Evolutionary conservation across 2,888 invertebrate species (phyloP).

Genomic region (Idaea dimidiata): DNA sequence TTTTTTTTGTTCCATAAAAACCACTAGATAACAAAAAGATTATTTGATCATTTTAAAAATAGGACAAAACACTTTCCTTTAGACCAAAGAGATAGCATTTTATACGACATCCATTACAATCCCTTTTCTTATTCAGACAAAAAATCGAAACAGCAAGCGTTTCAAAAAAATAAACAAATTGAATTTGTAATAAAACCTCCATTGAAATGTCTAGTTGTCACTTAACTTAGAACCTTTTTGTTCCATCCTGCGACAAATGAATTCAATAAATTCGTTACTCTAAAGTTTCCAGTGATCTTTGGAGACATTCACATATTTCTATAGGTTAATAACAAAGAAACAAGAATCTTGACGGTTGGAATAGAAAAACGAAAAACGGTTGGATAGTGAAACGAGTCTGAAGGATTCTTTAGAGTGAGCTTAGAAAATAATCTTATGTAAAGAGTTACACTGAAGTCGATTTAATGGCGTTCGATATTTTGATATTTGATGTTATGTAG

Average conservation of each 20-base stretch:
- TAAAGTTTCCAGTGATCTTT: not conserved
- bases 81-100: not conserved
- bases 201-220: not conserved
- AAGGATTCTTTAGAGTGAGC: not conserved
- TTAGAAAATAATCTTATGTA: not conserved
- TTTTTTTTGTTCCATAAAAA: too few species aligned
- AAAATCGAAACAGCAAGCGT: not conserved
- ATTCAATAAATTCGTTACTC: not conserved
- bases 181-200: slow-evolving; percentile 1
- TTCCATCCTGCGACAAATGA: not conserved
- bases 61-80: too few species aligned
- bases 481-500: too few species aligned
- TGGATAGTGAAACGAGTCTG: not conserved
- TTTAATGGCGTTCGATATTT: too few species aligned
- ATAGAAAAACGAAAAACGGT: not conserved
- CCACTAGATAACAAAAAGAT: too few species aligned
- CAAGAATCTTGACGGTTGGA: not conserved
- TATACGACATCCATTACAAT: not conserved
- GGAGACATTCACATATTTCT: not conserved
- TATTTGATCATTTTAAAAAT: too few species aligned
- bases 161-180: not conserved
- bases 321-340: not conserved
- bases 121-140: not conserved
- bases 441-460: not conserved
- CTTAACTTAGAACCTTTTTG: not conserved